Evolutionary conservation across 2,888 invertebrate genomes (phyloP).

Genomic region (Scaptomyza parva): DNA sequence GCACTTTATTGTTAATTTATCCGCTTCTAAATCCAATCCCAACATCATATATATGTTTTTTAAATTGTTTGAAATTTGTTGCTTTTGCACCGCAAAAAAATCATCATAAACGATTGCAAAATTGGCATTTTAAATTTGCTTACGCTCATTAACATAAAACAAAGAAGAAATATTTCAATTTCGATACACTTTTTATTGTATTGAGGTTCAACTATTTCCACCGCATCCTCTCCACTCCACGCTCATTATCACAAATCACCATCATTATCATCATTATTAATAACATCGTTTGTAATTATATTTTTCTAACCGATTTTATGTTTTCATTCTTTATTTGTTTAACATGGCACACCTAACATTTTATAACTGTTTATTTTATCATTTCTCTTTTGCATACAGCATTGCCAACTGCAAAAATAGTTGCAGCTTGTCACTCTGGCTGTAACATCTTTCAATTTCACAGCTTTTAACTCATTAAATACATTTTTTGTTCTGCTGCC

Average conservation of each 20-base stretch:
- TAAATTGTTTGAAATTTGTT: slow-evolving; percentile 16
- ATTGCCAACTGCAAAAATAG: slow-evolving; percentile 27
- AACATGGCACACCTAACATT: slow-evolving; percentile 21
- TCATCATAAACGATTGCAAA: slow-evolving; percentile 20
- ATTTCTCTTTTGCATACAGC: slow-evolving; percentile 21
- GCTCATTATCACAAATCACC: slow-evolving; percentile 45
- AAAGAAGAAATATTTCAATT: slow-evolving; percentile 54
- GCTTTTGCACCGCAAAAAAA: slow-evolving; percentile 27
- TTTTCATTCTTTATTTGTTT: slow-evolving; percentile 11
- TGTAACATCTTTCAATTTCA: slow-evolving; percentile 38
- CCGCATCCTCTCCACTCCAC: slow-evolving; percentile 63
- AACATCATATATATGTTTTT: slow-evolving; percentile 7
- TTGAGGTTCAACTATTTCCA: slow-evolving; percentile 58
- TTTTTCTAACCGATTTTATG: slow-evolving; percentile 8
- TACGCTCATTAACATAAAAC: slow-evolving; percentile 52
- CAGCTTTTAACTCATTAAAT: slow-evolving; percentile 39
- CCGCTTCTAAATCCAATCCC: slow-evolving; percentile 34
- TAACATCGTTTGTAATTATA: slow-evolving; percentile 16
- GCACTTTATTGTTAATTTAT: slow-evolving; percentile 44
- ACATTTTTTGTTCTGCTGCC: slow-evolving; percentile 18
- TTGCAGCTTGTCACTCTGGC: slow-evolving; percentile 33
- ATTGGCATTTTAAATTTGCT: slow-evolving; percentile 49
- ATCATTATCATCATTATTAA: slow-evolving; percentile 23
- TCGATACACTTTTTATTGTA: slow-evolving; percentile 15
- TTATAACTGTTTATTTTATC: slow-evolving; percentile 7